Evolutionary conservation across 1,140 invertebrate species (phyloP).

Genomic region (Platyscapa corneri): DNA sequence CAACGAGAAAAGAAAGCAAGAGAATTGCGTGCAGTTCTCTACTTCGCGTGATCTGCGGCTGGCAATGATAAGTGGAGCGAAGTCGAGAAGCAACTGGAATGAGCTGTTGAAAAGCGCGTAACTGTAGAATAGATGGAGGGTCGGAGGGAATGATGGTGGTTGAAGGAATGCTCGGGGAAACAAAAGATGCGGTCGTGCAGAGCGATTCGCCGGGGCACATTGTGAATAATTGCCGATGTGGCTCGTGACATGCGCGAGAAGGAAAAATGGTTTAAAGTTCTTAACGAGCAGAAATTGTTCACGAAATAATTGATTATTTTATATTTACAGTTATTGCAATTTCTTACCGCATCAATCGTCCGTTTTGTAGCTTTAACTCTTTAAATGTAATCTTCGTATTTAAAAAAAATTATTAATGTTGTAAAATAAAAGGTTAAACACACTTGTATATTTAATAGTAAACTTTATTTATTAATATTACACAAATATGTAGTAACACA

Average conservation of each 20-base stretch:
- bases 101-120: neutral
- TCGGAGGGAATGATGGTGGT: neutral
- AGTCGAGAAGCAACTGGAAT: neutral
- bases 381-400: neutral
- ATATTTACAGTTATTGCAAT: neutral
- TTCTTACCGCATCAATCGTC: neutral
- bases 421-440: neutral
- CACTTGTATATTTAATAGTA: too few relatives aligned
- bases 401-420: too few relatives aligned
- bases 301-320: slow-evolving; percentile 9
- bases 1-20: slow-evolving; percentile 19
- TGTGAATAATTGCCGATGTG: slow-evolving; percentile 23
- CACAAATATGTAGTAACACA: too few relatives aligned
- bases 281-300: slow-evolving; percentile 16
- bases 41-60: slow-evolving; percentile 17
- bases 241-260: neutral
- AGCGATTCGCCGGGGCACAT: neutral
- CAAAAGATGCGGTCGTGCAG: slow-evolving; percentile 15
- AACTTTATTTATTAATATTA: too few relatives aligned
- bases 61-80: slow-evolving; percentile 29
- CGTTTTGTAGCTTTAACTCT: neutral
- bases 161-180: neutral
- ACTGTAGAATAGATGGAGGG: neutral
- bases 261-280: neutral
- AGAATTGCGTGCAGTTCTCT: neutral